Base-by-base conservation (phyloP, 2,888 invertebrate species). In the Aricia artaxerxes region DNA sequence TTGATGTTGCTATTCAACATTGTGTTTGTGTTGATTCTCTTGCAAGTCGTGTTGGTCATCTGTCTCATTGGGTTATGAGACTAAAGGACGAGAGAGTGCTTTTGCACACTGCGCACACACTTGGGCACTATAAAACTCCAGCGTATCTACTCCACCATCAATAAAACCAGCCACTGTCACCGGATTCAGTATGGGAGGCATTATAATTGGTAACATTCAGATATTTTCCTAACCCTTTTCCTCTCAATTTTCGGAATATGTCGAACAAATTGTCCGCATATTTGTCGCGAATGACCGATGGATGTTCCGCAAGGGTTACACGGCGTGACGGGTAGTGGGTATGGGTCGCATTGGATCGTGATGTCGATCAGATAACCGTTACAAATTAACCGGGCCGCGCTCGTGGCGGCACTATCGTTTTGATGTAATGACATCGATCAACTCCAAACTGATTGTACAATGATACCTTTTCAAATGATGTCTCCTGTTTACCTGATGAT, bases 311-410 rank as follows among this genome's bases (percentile, higher is more conserved):
- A 0, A 38, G 69, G 35, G 69, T 69, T 35, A 16, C 6, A 1
- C 0, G 13, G 35, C 1, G 69, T 69, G 5, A 35, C 13, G 69
- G 35, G 16, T 69, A 38, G 69, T 69, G 16, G 38, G 35, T 69
- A 35, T 64, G 64, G 69, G 69, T 35, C 4, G 35, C 35, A 38
- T 69, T 13, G 69, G 69, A 35, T 69, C 3, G 75, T 86, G 86
- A 85, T 85, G 87, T 84, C 83, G 88, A 89, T 89, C 88, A 88
- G 69, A 87, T 35, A 88, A 89, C 87, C 86, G 86, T 88, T 87
- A 90, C 91, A 91, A 92, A 92, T 92, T 92, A 91, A 91, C 91
- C 89, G 86, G 78, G 80, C 85, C 85, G 82, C 82, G 49, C 31
- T 73, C 49, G 75, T 57, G 77, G 64, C 73, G 80, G 79, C 83